Percentiles rank a stretch among this genome's conserved stretches.
Conservation (phyloP, 2,888 invertebrate genomes). For the Caenorhabditis japonica region DNA sequence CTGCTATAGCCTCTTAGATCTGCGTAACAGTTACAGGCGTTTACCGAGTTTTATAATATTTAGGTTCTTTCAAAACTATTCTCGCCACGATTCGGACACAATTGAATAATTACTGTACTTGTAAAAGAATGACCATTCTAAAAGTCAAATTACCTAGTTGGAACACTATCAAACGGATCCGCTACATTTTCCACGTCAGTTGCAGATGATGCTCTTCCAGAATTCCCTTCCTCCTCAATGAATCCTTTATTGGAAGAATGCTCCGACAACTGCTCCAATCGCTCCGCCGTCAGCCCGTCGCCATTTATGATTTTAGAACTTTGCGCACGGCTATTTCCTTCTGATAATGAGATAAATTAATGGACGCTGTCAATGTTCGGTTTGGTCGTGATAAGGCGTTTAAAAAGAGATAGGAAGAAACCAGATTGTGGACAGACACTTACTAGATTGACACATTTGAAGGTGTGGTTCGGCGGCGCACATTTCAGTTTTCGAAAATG, state of each 20-base stretch:
- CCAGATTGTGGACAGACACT: too few relatives aligned
- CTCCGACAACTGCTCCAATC: conserved; percentile 39
- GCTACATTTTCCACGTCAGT: conserved; percentile 8
- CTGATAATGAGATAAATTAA: conserved; percentile 5
- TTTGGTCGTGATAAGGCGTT: neutral
- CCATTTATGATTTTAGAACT: conserved; percentile 50
- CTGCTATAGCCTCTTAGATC: too few relatives aligned
- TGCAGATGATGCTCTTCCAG: conserved; percentile 15
- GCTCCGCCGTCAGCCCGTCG: conserved; percentile 44
- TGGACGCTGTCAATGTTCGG: conserved; percentile 10
- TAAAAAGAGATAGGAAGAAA: neutral
- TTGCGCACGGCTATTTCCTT: conserved; percentile 20
- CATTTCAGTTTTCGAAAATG: conserved; percentile 57
- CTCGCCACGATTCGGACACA: neutral
- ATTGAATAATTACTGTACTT: neutral
- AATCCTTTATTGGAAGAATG: conserved; percentile 49
- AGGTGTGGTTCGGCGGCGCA: conserved; percentile 63
- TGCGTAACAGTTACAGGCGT: too few relatives aligned
- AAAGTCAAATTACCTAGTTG: conserved; percentile 20
- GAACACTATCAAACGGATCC: conserved; percentile 41
- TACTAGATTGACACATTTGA: conserved; percentile 42
- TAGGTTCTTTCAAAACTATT: too few relatives aligned
- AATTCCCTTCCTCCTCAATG: conserved; percentile 45
- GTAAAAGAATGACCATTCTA: neutral
- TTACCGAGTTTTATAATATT: too few relatives aligned